A percentile compares a stretch with the other conserved stretches of the same genome.
phyloP scores from a whole-genome alignment of 2,888 invertebrate genomes.

The Mycalesis mineus region DNA sequence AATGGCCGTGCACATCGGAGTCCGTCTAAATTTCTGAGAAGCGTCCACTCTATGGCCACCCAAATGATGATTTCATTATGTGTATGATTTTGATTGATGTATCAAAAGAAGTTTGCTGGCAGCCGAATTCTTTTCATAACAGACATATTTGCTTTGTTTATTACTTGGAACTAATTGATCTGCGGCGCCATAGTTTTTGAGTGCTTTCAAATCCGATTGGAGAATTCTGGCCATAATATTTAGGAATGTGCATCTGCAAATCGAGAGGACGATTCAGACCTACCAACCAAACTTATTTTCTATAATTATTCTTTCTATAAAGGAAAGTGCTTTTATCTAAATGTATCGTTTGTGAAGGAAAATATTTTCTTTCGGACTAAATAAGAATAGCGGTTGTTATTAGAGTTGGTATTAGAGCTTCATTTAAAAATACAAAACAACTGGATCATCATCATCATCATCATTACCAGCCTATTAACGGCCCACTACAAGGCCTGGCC shows the following conservation, averaged over 20 bases:
- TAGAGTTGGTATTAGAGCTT: too few species aligned
- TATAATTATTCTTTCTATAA: too few species aligned
- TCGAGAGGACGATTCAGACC: background rate
- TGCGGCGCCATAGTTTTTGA: slow-evolving; percentile 72
- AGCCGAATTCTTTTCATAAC: slow-evolving; percentile 71
- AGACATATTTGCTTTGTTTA: slow-evolving; percentile 69
- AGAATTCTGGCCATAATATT: slow-evolving; percentile 34
- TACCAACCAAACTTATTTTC: background rate
- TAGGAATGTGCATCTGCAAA: slow-evolving; percentile 19
- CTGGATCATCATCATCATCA: too few species aligned
- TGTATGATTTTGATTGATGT: slow-evolving; percentile 78
- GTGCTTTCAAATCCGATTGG: slow-evolving; percentile 37
- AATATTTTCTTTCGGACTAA: too few species aligned
- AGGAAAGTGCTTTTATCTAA: too few species aligned
- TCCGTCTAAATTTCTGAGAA: slow-evolving; percentile 57
- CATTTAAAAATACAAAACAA: too few species aligned
- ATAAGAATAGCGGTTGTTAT: too few species aligned
- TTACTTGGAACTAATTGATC: slow-evolving; percentile 75
- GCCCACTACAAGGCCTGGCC: background rate
- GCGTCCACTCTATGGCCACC: slow-evolving; percentile 73
- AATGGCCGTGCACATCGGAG: slow-evolving; percentile 59
- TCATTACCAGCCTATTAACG: too few species aligned
- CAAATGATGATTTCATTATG: slow-evolving; percentile 79
- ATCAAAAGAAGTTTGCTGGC: slow-evolving; percentile 67
- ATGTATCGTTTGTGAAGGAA: too few species aligned